A percentile compares a stretch with the other conserved stretches of the same genome.
Evolutionary conservation across 2,888 invertebrate species (phyloP).

Genomic region (Lampropteryx suffumata): DNA sequence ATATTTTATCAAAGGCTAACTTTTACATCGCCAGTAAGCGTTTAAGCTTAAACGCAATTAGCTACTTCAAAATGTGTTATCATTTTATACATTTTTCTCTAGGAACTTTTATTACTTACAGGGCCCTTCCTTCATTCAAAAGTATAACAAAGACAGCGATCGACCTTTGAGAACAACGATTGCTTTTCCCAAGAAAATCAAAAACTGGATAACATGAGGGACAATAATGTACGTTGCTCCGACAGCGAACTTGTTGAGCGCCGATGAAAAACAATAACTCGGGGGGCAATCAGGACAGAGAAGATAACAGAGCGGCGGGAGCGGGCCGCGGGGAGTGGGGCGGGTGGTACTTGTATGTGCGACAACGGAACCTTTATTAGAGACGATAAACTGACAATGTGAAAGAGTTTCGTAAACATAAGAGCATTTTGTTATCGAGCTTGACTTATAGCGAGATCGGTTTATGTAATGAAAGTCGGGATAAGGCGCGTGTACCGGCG

Average conservation of each 20-base stretch:
- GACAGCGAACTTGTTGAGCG: conserved; percentile 2
- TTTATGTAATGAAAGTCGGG: not conserved
- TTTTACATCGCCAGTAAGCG: no score
- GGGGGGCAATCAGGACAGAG: conserved; percentile 6
- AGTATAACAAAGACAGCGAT: no score
- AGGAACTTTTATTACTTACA: no score
- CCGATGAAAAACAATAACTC: conserved; percentile 1
- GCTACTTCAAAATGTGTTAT: no score
- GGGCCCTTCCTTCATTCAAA: no score
- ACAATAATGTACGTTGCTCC: not conserved
- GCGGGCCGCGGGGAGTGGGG: not conserved
- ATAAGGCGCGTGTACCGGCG: no score
- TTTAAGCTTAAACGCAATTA: no score
- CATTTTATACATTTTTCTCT: no score
- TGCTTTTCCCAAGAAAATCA: not conserved
- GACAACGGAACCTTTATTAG: conserved; percentile 27
- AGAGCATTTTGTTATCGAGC: conserved; percentile 9
- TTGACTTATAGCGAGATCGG: not conserved
- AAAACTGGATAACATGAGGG: not conserved
- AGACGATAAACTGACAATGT: conserved; percentile 30
- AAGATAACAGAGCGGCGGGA: not conserved
- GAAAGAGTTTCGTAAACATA: conserved; percentile 17
- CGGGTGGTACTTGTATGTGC: conserved; percentile 31
- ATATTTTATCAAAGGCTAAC: no score
- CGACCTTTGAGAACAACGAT: no score